These are phyloP conservation scores for Xylocopa sonorina DNA, from an alignment of 1,140 invertebrate species.

Conservation along the genomic window DNA sequence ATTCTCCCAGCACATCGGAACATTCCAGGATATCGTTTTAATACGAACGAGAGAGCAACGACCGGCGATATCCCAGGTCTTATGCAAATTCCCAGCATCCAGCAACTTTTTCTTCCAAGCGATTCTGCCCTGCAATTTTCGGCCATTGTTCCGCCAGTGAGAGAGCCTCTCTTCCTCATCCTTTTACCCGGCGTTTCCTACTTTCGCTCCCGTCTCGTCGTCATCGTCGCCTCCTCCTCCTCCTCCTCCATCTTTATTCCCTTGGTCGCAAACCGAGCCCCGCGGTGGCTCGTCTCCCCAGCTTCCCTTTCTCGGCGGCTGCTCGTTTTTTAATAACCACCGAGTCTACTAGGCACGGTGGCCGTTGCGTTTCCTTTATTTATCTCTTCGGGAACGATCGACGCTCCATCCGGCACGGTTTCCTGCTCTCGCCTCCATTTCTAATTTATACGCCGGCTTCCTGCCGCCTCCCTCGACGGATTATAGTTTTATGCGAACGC, in stretches of 20 bases:
- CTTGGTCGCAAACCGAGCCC: no score
- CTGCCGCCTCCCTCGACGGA: background rate
- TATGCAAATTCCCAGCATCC: slow-evolving; percentile 61
- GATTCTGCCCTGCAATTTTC: slow-evolving; percentile 61
- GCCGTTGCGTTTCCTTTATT: slow-evolving; percentile 7
- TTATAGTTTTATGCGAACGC: slow-evolving; percentile 19
- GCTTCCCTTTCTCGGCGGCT: background rate
- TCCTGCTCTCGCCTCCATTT: slow-evolving; percentile 18
- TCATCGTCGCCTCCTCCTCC: slow-evolving; percentile 38
- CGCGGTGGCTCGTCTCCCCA: background rate
- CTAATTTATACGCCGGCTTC: slow-evolving; percentile 31
- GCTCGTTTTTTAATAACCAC: slow-evolving; percentile 10
- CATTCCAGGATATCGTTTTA: slow-evolving; percentile 4
- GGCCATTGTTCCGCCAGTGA: slow-evolving; percentile 61
- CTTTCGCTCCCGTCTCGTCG: slow-evolving; percentile 1
- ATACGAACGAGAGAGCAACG: slow-evolving; percentile 45
- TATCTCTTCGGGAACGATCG: background rate
- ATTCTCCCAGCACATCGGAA: no score
- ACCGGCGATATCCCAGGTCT: slow-evolving; percentile 24
- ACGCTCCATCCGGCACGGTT: background rate
- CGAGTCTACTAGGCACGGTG: background rate
- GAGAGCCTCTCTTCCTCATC: slow-evolving; percentile 9
- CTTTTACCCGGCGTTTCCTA: background rate
- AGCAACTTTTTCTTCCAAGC: slow-evolving; percentile 10
- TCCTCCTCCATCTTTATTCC: background rate